phyloP scores from a whole-genome alignment of 2,888 invertebrate species.

The Falcaria lacertinaria region DNA sequence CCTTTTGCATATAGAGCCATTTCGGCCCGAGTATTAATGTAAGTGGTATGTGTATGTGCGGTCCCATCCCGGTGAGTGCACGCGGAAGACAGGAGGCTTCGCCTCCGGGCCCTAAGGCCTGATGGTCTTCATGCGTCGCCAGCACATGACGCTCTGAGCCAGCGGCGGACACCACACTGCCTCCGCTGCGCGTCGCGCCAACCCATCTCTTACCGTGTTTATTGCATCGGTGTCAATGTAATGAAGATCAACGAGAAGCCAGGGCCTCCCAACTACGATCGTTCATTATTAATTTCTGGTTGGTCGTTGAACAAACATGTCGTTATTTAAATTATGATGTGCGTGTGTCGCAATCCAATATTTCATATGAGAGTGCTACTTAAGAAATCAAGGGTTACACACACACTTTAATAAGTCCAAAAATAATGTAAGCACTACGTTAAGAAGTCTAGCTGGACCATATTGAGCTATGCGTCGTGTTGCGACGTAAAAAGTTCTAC shows the following conservation, averaged over 20 bases:
- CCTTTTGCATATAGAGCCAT: slow-evolving; percentile 66
- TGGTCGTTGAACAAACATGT: neutral
- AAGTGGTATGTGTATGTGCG: slow-evolving; percentile 49
- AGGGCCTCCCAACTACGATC: slow-evolving; percentile 30
- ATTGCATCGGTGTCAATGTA: slow-evolving; percentile 67
- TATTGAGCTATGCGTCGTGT: no score
- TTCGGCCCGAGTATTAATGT: slow-evolving; percentile 58
- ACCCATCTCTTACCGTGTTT: slow-evolving; percentile 45
- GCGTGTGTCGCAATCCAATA: neutral
- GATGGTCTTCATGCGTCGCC: slow-evolving; percentile 42
- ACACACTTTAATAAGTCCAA: no score
- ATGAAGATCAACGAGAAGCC: slow-evolving; percentile 57
- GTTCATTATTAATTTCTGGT: neutral
- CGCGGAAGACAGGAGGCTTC: neutral
- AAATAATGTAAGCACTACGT: no score
- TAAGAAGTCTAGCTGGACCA: no score
- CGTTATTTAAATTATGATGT: neutral
- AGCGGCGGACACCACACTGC: slow-evolving; percentile 40
- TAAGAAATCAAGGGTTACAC: no score
- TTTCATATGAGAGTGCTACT: no score
- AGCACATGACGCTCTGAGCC: slow-evolving; percentile 5
- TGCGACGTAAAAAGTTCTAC: no score
- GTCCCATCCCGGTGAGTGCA: slow-evolving; percentile 62
- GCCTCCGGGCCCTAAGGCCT: slow-evolving; percentile 14
- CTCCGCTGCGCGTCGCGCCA: slow-evolving; percentile 18